Evolutionary conservation across 2,888 invertebrate genomes (phyloP).

Genomic region (Epirrhoe tristata): DNA sequence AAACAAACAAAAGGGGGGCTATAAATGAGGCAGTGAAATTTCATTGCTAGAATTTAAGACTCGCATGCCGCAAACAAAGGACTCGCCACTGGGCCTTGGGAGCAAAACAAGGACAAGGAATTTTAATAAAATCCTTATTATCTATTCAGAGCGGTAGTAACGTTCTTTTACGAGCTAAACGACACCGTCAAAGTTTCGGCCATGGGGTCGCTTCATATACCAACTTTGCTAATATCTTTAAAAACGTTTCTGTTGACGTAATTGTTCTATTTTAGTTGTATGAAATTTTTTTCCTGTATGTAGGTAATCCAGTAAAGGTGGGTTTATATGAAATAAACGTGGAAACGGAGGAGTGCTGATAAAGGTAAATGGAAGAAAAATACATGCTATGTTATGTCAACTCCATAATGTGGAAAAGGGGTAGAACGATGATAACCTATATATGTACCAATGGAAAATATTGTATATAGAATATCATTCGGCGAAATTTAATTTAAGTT

Average conservation of each 20-base stretch:
- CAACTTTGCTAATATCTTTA: conserved; percentile 72
- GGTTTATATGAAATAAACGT: too few species aligned
- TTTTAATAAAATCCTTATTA: conserved; percentile 84
- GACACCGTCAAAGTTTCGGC: conserved; percentile 65
- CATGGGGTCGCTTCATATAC: conserved; percentile 63
- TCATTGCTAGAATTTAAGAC: conserved; percentile 66
- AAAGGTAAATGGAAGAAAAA: too few species aligned
- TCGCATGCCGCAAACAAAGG: conserved; percentile 75
- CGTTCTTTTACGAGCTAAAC: conserved; percentile 77
- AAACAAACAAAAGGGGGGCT: conserved; percentile 58
- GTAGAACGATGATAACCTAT: too few species aligned
- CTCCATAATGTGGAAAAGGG: too few species aligned
- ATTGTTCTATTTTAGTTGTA: conserved; percentile 37
- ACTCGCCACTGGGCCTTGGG: conserved; percentile 58
- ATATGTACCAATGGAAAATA: too few species aligned
- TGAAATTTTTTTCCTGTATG: too few species aligned
- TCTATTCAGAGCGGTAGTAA: conserved; percentile 80
- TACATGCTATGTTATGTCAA: too few species aligned
- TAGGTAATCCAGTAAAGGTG: too few species aligned
- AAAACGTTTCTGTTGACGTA: conserved; percentile 62
- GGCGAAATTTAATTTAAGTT: too few species aligned
- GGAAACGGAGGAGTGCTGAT: too few species aligned
- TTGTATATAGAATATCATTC: too few species aligned
- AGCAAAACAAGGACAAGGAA: conserved; percentile 80
- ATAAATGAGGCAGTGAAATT: conserved; percentile 66